These are phyloP conservation scores for Malacoraja senta DNA, from an alignment of 2,797 vertebrate species.

Conservation along the genomic window DNA sequence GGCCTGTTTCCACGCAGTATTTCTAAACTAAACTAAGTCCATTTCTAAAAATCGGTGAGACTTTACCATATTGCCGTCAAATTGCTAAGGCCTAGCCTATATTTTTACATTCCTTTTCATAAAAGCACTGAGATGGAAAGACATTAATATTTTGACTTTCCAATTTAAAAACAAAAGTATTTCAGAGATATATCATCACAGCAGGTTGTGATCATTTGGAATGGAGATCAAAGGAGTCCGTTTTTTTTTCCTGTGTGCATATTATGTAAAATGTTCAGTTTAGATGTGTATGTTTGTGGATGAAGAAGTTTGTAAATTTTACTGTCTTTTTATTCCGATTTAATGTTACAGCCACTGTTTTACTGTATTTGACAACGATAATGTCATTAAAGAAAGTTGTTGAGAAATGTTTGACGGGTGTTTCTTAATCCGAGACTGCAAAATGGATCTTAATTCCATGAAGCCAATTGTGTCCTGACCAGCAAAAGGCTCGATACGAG, in stretches of 20 bases:
- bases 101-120: neutral
- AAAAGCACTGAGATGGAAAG: conserved; percentile 14
- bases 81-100: neutral
- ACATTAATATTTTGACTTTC: neutral
- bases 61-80: neutral
- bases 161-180: neutral
- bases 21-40: too few species aligned
- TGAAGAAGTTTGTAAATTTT: conserved; percentile 36
- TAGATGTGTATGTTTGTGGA: conserved; percentile 38
- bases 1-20: too few species aligned
- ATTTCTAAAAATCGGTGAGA: neutral
- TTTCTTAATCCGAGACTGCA: neutral
- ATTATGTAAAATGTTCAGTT: conserved; percentile 23
- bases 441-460: conserved; percentile 41
- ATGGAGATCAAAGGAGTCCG: neutral
- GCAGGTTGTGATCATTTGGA: conserved; percentile 19
- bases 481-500: too few species aligned
- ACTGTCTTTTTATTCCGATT: neutral
- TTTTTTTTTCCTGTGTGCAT: neutral
- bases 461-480: conserved; percentile 18
- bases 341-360: neutral
- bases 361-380: neutral
- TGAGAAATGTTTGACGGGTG: neutral
- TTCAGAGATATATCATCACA: neutral
- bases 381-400: conserved; percentile 1